Evolutionary conservation across 2,888 invertebrate species (phyloP), one percentile per base, ranked within the genome.

Genomic region (Mechanitis messenoides): DNA sequence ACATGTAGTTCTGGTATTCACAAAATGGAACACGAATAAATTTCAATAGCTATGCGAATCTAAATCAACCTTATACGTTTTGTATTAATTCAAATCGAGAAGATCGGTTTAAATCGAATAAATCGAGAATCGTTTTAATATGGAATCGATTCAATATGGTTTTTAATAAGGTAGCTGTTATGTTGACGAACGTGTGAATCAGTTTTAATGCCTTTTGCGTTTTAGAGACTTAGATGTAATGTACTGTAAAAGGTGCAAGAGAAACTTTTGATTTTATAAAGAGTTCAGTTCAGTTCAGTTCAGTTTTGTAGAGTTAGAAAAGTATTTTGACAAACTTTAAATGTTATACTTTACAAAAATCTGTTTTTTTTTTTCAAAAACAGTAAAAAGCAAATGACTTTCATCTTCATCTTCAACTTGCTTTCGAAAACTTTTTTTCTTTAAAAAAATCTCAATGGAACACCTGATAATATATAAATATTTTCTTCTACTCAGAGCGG

Each of bases 141-240:
- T 61, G 61, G 77, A 79, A 81, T 81, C 81, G 81, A 83, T 80
- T 82, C 76, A 80, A 74, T 73, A 77, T 53, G 73, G 83, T 83
- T 86, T 88, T 89, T 90, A 90, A 90, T 89, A 89, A 88, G 88
- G 84, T 80, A 75, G 83, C 81, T 79, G 83, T 83, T 83, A 80
- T 77, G 71, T 84, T 89, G 89, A 89, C 84, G 85, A 84, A 87
- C 89, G 84, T 88, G 86, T 90, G 88, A 90, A 90, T 90, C 87
- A 87, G 81, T 85, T 81, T 84, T 85, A 84, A 82, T 81, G 77
- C 89, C 89, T 86, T 90, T 83, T 86, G 78, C 78, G 89, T 79
- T 77, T 65, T 67, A 70, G 75, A 74, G 71, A 72, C 73, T 70
- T 74, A 75, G 75, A 74, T 83, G 81, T 84, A 77, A 83, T 78